phyloP scores from a whole-genome alignment of 2,113 vertebrate genomes.

The Microcebus lehilahytsara region DNA sequence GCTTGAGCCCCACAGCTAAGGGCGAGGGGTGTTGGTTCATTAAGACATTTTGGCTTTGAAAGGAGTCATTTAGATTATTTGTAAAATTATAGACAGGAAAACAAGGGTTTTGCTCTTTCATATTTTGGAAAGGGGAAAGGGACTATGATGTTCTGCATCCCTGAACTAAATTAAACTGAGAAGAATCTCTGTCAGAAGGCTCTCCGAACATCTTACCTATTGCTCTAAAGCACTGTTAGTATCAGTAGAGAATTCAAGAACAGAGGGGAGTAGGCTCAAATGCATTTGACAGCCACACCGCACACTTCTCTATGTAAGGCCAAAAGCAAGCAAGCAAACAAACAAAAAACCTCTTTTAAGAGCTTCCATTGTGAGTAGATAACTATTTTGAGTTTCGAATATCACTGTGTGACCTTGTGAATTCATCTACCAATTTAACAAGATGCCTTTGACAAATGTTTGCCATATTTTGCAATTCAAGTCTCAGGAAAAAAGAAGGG shows the following conservation, averaged over 20 bases:
- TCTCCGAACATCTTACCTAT: not conserved
- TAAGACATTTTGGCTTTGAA: slow-evolving; percentile 45
- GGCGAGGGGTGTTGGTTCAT: not conserved
- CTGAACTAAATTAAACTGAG: slow-evolving; percentile 30
- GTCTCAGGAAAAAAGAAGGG: slow-evolving; percentile 1
- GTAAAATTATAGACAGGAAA: slow-evolving; percentile 19
- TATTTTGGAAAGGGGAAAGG: not conserved
- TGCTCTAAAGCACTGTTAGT: not conserved
- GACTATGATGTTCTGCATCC: not conserved
- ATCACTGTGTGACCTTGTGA: not conserved
- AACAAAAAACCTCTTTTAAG: not conserved
- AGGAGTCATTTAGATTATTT: slow-evolving; percentile 43
- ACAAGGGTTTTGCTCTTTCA: not conserved
- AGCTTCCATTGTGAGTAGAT: slow-evolving; percentile 14
- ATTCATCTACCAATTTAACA: slow-evolving; percentile 39
- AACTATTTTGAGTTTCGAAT: slow-evolving; percentile 64
- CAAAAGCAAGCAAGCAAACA: not conserved
- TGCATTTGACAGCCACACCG: not conserved
- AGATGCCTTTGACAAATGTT: slow-evolving; percentile 58
- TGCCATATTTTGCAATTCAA: slow-evolving; percentile 62
- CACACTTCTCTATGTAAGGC: not conserved
- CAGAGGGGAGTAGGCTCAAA: not conserved
- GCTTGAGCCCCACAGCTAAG: not conserved
- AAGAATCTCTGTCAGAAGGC: not conserved
- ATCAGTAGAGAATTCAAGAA: not conserved